Percentiles rank a stretch among this genome's conserved stretches.
Evolutionary conservation across 2,113 vertebrate species (phyloP).

Genomic region (Trochalopteron elliotii): DNA sequence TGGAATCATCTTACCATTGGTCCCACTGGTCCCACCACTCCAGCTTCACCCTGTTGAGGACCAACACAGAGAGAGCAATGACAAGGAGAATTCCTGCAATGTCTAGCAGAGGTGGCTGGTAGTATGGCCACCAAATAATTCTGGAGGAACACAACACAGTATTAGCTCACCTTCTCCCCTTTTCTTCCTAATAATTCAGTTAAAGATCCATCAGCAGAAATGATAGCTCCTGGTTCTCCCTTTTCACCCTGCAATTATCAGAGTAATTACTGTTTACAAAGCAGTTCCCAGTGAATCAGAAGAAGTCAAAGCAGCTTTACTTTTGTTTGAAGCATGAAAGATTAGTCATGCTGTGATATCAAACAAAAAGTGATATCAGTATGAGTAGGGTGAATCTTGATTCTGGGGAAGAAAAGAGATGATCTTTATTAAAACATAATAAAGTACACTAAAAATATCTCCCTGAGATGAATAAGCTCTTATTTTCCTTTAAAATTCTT

Average conservation of each 20-base stretch:
- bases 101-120: not conserved
- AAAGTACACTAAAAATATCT: not conserved
- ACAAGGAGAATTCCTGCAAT: not conserved
- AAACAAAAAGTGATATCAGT: not conserved
- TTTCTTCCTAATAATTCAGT: slow-evolving; percentile 68
- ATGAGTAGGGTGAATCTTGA: not conserved
- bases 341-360: not conserved
- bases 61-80: not conserved
- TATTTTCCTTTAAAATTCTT: not conserved
- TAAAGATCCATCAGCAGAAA: slow-evolving; percentile 74
- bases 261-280: not conserved
- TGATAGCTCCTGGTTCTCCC: slow-evolving; percentile 82
- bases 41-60: slow-evolving; percentile 82
- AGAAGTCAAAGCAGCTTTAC: not conserved
- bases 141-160: not conserved
- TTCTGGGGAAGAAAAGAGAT: not conserved
- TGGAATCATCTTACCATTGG: slow-evolving; percentile 74
- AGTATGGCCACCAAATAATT: not conserved
- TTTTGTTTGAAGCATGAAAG: not conserved
- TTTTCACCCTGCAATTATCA: slow-evolving; percentile 85
- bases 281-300: not conserved
- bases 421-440: not conserved
- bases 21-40: slow-evolving; percentile 76
- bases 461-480: not conserved
- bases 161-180: slow-evolving; percentile 76